phyloP scores from a whole-genome alignment of 2,888 invertebrate species.

The Xiphydria camelus region DNA sequence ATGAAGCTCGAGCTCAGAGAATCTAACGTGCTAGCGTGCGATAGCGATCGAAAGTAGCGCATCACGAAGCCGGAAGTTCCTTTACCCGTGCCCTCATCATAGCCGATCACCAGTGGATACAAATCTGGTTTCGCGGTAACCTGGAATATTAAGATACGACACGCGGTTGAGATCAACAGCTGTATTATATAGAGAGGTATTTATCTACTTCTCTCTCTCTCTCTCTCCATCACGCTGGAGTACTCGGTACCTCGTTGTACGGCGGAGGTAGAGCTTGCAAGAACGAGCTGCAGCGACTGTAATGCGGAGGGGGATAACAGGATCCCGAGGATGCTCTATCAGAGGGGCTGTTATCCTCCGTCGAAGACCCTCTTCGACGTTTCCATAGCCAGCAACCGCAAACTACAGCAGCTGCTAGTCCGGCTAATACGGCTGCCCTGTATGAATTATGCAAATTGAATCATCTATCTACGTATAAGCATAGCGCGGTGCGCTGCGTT shows the following conservation, averaged over 20 bases:
- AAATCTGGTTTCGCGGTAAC: conserved; percentile 85
- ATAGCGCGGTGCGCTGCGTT: too few relatives aligned
- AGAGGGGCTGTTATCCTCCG: conserved; percentile 65
- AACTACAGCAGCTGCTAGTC: conserved; percentile 69
- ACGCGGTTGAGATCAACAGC: too few relatives aligned
- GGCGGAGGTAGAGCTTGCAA: conserved; percentile 76
- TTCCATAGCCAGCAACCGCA: conserved; percentile 72
- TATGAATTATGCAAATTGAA: too few relatives aligned
- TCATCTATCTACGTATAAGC: too few relatives aligned
- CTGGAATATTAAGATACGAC: conserved; percentile 58
- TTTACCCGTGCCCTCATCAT: conserved; percentile 68
- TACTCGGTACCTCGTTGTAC: conserved; percentile 74
- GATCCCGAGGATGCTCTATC: conserved; percentile 81
- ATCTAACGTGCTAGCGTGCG: conserved; percentile 84
- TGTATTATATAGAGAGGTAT: too few relatives aligned
- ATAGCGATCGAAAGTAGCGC: conserved; percentile 80
- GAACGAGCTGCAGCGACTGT: conserved; percentile 82
- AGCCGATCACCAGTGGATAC: conserved; percentile 83
- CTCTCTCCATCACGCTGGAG: neutral
- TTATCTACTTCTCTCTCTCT: neutral
- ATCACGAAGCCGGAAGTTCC: conserved; percentile 81
- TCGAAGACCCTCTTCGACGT: conserved; percentile 58
- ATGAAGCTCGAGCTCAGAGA: conserved; percentile 86
- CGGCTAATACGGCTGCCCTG: conserved; percentile 64
- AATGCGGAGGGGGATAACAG: conserved; percentile 81